Percentiles rank a stretch among this genome's conserved stretches.
Evolutionary conservation across 2,888 invertebrate species (phyloP).

Genomic region (Stenchaetothrips biformis): DNA sequence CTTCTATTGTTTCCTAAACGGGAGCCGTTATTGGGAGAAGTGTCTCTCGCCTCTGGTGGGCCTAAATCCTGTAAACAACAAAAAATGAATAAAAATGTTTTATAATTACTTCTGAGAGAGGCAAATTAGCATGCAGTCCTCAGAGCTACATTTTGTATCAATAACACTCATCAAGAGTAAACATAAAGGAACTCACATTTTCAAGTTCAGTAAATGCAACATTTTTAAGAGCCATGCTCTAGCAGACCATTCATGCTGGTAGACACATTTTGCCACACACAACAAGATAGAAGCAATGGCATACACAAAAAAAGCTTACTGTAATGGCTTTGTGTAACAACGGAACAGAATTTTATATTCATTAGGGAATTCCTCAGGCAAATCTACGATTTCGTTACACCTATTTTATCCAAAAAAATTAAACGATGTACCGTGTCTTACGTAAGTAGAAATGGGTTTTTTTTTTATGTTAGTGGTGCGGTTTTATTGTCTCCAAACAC

Average conservation of each 20-base stretch:
- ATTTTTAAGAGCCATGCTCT: conserved; percentile 28
- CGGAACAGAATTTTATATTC: background rate
- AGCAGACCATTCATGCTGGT: background rate
- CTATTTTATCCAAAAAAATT: no score
- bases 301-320: background rate
- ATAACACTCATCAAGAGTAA: conserved; percentile 28
- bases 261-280: background rate
- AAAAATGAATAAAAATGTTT: background rate
- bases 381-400: background rate
- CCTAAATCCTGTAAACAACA: conserved; percentile 41
- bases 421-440: no score
- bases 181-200: conserved; percentile 34
- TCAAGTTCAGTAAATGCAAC: conserved; percentile 32
- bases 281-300: background rate
- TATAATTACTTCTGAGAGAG: conserved; percentile 26
- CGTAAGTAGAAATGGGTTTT: conserved; percentile 43
- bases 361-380: background rate
- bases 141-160: conserved; percentile 12
- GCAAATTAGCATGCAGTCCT: conserved; percentile 13
- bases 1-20: conserved; percentile 38
- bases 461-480: no score
- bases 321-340: background rate
- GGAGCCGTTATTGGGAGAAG: conserved; percentile 37
- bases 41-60: conserved; percentile 41
- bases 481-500: conserved; percentile 40